Evolutionary conservation across 2,113 vertebrate genomes (phyloP).

Genomic region (Nyctereutes procyonoides): DNA sequence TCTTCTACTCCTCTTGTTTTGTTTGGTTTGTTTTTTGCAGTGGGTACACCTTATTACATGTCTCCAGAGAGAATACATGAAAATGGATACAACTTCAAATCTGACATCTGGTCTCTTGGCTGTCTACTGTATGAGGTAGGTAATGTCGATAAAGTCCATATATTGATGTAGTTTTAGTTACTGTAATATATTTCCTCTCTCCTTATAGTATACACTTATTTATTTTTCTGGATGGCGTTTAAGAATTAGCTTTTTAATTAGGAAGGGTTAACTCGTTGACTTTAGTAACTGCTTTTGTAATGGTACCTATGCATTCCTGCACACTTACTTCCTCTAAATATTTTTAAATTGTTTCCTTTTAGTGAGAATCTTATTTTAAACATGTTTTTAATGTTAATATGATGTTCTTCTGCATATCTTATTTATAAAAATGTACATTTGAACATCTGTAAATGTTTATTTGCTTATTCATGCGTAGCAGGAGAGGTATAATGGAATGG

Average conservation of each 20-base stretch:
- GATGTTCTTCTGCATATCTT: background rate
- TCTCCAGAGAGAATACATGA: conserved; percentile 94
- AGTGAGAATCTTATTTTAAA: background rate
- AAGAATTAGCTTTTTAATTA: background rate
- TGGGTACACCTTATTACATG: conserved; percentile 93
- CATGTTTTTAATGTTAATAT: background rate
- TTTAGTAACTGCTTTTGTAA: background rate
- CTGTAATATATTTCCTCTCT: background rate
- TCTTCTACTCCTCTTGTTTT: background rate
- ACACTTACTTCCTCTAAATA: background rate
- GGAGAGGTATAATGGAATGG: background rate
- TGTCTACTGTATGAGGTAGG: conserved; percentile 91
- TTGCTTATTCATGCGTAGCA: background rate
- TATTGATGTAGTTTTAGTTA: background rate
- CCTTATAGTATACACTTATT: background rate
- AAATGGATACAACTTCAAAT: conserved; percentile 94
- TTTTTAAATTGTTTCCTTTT: background rate
- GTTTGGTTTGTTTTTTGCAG: conserved; percentile 83
- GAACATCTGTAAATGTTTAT: background rate
- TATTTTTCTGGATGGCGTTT: background rate
- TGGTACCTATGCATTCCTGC: background rate
- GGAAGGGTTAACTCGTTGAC: background rate
- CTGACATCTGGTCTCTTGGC: conserved; percentile 92
- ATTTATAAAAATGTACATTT: conserved; percentile 28
- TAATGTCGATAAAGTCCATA: conserved; percentile 49